Percentiles rank a stretch among this genome's conserved stretches.
phyloP scores from a whole-genome alignment of 2,113 vertebrate species.

The Notothenia coriiceps region DNA sequence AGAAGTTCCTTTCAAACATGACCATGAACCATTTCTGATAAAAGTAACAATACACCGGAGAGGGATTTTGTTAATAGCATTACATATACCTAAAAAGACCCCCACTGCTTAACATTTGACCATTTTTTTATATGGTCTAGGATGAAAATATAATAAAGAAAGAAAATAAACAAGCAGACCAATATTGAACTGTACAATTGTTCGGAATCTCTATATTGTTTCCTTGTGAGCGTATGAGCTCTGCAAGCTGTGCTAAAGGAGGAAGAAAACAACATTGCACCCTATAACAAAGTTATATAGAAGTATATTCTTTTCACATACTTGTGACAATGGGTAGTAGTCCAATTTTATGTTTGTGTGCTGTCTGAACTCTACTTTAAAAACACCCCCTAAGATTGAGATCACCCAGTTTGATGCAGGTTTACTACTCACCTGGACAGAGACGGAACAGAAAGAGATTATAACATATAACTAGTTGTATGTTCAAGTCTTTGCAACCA shows the following conservation, averaged over 20 bases:
- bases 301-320: conserved; percentile 65
- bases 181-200: conserved; percentile 94
- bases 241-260: conserved; percentile 84
- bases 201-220: conserved; percentile 88
- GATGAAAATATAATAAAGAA: conserved; percentile 67
- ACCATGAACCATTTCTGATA: conserved; percentile 73
- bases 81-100: conserved; percentile 89
- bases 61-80: conserved; percentile 83
- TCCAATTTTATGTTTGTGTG: conserved; percentile 60
- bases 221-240: conserved; percentile 77
- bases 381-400: neutral
- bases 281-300: conserved; percentile 88
- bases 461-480: conserved; percentile 2
- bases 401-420: conserved; percentile 29
- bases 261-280: conserved; percentile 88
- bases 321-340: conserved; percentile 51
- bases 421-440: conserved; percentile 42
- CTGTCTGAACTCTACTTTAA: conserved; percentile 44
- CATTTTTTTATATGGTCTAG: conserved; percentile 68
- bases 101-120: conserved; percentile 86
- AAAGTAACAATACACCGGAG: conserved; percentile 83
- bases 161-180: conserved; percentile 61
- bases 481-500: conserved; percentile 35
- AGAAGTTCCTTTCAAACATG: conserved; percentile 78
- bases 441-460: conserved; percentile 23